Base-by-base conservation (phyloP, 2,113 vertebrate species). In the Rhizomys pruinosus region DNA sequence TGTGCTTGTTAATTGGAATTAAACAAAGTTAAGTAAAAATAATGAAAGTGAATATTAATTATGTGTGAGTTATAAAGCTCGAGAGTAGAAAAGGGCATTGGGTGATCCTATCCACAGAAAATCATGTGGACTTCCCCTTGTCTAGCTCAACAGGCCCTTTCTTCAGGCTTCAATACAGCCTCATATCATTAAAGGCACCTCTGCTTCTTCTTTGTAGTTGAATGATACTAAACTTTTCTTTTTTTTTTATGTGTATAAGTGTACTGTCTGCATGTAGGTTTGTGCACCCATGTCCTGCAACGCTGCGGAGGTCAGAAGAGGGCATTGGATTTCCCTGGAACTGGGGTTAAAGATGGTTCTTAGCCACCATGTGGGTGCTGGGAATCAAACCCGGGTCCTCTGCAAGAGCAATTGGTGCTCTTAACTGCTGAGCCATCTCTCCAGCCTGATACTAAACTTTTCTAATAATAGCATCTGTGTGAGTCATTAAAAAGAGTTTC, bases 401-500 rank as follows among this genome's bases (percentile, higher is more conserved):
- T n/a, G n/a, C n/a, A n/a, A n/a, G n/a, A n/a, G n/a, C n/a, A n/a
- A n/a, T n/a, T n/a, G n/a, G n/a, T n/a, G n/a, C n/a, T n/a, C n/a
- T n/a, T n/a, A n/a, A n/a, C n/a, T n/a, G n/a, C n/a, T n/a, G n/a
- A n/a, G n/a, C n/a, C n/a, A n/a, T n/a, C n/a, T n/a, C n/a, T n/a
- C n/a, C n/a, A n/a, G n/a, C n/a, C n/a, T 52, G 4, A 64, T 12
- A 23, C 6, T 3, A 52, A 37, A 37, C n/a, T 85, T 92, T 79
- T 79, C 47, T 72, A 84, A 63, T n/a, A n/a, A 74, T 86, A 85
- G 91, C 6, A n/a, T n/a, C 47, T 19, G 64, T 66, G 13, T 77
- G n/a, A n/a, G n/a, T n/a, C n/a, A n/a, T n/a, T n/a, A n/a, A n/a
- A 76, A 94, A 63, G 27, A 89, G 17, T 61, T 93, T 64, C 12